Evolutionary conservation across 64 coral and sea anemone genomes (phyloP), one percentile per base, ranked within the genome.

Genomic region (Montipora foliosa): DNA sequence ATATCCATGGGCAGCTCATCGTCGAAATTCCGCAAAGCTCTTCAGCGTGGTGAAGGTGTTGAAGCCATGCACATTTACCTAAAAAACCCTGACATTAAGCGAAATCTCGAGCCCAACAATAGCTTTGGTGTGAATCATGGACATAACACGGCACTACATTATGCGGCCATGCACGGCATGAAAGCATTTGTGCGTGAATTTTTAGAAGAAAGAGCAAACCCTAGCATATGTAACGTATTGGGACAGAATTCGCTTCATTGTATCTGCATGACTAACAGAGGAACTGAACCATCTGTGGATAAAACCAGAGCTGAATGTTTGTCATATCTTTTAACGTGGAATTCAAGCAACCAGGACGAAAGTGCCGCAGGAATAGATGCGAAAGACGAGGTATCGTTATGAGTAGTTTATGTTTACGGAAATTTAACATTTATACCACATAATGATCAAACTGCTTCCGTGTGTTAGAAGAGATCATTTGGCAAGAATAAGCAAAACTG

Each of bases 11-110:
- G 98, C 61, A 96, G 92, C 51, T 83, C 92, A 12, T 87, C 98
- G 5, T 94, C 98, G 12, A 99, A 99, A 60, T 94, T 99, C 61
- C 92, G 95, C 1, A 96, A 99, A 99, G 95, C 98, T 1, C 84
- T 99, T n/a, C 98, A 99, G 82, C 95, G 92, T 9, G 98, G 98
- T 66, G 98, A 99, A 91, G 95, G 96, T 87, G 95, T 96, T 8
- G 98, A 99, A 25, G 98, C 98, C 5, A 99, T 96, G 95, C 92
- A 99, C 70, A 81, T 99, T 45, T 99, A 96, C 49, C 85, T 99
- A 1, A 94, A 94, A 46, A 84, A 99, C 84, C 92, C 98, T 10
- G 95, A 99, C 20, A 90, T 99, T 3, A 99, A 99, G 21, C 87
- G 98, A 84, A 96, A 96, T 81, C 85, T 99, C 68, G 90, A 96